Base-by-base conservation (phyloP, 2,113 vertebrate species). In the Urocolius indicus region DNA sequence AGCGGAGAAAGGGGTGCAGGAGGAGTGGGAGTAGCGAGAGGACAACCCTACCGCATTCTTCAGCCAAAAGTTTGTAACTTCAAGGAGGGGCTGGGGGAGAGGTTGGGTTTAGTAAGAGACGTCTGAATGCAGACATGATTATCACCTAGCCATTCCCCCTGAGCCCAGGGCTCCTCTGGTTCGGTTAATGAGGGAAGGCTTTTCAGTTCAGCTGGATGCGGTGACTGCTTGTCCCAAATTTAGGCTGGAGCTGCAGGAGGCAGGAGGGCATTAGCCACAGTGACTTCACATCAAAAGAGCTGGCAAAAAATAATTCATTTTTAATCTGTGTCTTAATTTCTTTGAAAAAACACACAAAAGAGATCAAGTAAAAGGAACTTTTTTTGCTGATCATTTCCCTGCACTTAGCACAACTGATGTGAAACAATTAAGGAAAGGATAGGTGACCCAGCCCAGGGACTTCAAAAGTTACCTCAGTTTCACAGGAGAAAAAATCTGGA, bases 31-130 rank as follows among this genome's bases (percentile, higher is more conserved):
- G 97, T 95, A 97, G 95, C 97, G 76, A 96, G 96, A 98, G 97
- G 80, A 97, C 97, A 98, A 98, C 97, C 97, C 98, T 94, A 96
- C 94, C 71, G 76, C 96, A 98, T 98, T 98, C 98, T 98, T 98
- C 94, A 97, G 98, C 96, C 91, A 89, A 94, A 97, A 96, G 82
- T 75, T 77, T 73, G 38, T 79, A 77, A 73, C 89, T 85, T 55
- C 77, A 52, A 95, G 95, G 91, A 71, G 61, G 80, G 89, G 87
- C 54, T 67, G 85, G 72, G 90, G 63, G 75, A 78, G 78, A 88
- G 91, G 73, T 43, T 89, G 89, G 91, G 74, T 74, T 86, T 88
- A 74, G 80, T 82, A 41, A 41, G 69, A 84, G 87, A 12, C 16
- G 34, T 32, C 71, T 54, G 81, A 52, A 38, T 27, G 41, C 93